phyloP scores from a whole-genome alignment of 2,113 vertebrate genomes.

The Elanus axillaris region DNA sequence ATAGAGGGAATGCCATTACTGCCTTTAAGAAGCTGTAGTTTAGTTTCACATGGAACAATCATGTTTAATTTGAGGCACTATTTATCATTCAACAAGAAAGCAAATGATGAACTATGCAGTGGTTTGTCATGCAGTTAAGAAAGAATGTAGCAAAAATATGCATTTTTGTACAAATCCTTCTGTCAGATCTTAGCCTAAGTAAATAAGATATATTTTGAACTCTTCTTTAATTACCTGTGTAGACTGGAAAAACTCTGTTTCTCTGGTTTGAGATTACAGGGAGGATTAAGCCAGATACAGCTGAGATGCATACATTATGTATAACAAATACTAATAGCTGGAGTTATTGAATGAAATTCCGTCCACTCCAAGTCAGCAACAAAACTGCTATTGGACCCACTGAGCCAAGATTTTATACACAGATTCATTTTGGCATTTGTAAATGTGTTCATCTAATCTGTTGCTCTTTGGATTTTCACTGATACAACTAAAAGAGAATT shows the following conservation, averaged over 20 bases:
- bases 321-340: neutral
- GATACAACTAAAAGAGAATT: neutral
- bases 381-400: neutral
- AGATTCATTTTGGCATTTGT: neutral
- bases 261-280: neutral
- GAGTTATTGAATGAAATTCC: neutral
- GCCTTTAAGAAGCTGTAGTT: neutral
- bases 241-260: neutral
- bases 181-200: neutral
- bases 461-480: neutral
- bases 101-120: neutral
- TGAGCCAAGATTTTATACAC: neutral
- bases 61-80: neutral
- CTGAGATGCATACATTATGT: neutral
- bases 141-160: neutral
- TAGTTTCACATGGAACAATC: neutral
- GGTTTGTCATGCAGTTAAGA: neutral
- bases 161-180: neutral
- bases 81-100: slow-evolving; percentile 18
- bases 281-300: neutral
- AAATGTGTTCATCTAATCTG: neutral
- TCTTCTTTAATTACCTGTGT: neutral
- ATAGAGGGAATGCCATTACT: neutral
- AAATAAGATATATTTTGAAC: neutral
- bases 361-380: neutral